Evolutionary conservation across 2,888 invertebrate species (phyloP).

Genomic region (Nudaria mundana): DNA sequence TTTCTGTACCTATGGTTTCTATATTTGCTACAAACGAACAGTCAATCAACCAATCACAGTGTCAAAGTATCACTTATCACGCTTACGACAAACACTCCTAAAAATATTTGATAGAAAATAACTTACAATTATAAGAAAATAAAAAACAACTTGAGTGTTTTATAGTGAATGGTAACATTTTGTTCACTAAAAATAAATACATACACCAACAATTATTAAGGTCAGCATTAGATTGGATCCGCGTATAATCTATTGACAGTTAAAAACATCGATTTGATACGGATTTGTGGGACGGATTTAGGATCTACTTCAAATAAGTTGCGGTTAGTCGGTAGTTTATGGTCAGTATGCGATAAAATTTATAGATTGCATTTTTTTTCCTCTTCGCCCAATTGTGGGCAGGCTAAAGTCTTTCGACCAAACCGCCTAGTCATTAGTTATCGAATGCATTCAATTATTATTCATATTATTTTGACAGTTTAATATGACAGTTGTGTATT

Average conservation of each 20-base stretch:
- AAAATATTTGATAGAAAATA: conserved; percentile 54
- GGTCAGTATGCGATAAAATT: background rate
- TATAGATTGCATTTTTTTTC: too few relatives aligned
- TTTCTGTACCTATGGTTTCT: conserved; percentile 24
- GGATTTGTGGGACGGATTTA: conserved; percentile 21
- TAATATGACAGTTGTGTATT: background rate
- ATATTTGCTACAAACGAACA: conserved; percentile 22
- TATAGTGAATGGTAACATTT: conserved; percentile 77
- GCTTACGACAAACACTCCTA: conserved; percentile 41
- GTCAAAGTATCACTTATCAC: conserved; percentile 15
- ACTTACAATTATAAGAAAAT: conserved; percentile 66
- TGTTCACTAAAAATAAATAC: conserved; percentile 70
- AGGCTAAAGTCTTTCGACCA: too few relatives aligned
- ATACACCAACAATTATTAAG: conserved; percentile 23
- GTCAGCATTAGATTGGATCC: conserved; percentile 28
- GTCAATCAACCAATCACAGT: conserved; percentile 19
- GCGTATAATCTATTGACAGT: conserved; percentile 18
- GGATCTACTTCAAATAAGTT: conserved; percentile 29
- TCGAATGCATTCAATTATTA: too few relatives aligned
- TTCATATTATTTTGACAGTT: background rate
- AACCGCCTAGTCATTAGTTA: too few relatives aligned
- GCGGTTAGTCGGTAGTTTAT: conserved; percentile 1
- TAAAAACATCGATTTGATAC: conserved; percentile 17
- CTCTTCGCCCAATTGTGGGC: too few relatives aligned
- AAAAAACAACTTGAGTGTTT: conserved; percentile 62